Evolutionary conservation across 2,888 invertebrate genomes (phyloP), one percentile per base, ranked within the genome.

Genomic region (Gasteruption jaculator): DNA sequence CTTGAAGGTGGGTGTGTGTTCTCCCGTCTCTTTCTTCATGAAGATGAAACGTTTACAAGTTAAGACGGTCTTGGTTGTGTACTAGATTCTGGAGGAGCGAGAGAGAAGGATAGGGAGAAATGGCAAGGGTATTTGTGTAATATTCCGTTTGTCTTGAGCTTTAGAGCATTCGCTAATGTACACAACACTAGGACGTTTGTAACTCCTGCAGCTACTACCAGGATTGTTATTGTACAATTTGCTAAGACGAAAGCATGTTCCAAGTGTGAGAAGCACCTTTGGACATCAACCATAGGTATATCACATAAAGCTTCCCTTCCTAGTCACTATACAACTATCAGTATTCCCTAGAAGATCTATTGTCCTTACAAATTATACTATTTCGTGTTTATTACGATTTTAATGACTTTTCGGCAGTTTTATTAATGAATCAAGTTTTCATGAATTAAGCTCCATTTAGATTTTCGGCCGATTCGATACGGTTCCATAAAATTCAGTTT

Each of bases 81-180:
- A 21, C 22, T 12, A 26, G 18, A 30, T n/a, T n/a, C n/a, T n/a
- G n/a, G 27, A 27, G 37, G 30, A 30, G 18, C 36, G 31, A 31
- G 29, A 20, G 20, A 22, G 24, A 25, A 18, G 12, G 14, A 26
- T 8, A 14, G 15, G 30, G 16, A 26, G 18, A 38, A 34, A 12
- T 24, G 38, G 31, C 26, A 54, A 50, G 60, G 60, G 63, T 70
- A 70, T 70, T 70, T 70, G 69, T 68, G 67, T 68, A 70, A 71
- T 71, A 71, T 71, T 71, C 68, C 70, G 70, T 68, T 71, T 71
- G 70, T 70, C 70, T 71, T 69, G 66, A n/a, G 58, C 68, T 68
- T 64, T 61, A 59, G 66, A 68, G 65, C 63, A 65, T 65, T 61
- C 64, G 63, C 68, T 70, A 69, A 71, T 71, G 70, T 67, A 69